Evolutionary conservation across 2,113 vertebrate genomes (phyloP), one percentile per base, ranked within the genome.

Genomic region (Hemiscyllium ocellatum): DNA sequence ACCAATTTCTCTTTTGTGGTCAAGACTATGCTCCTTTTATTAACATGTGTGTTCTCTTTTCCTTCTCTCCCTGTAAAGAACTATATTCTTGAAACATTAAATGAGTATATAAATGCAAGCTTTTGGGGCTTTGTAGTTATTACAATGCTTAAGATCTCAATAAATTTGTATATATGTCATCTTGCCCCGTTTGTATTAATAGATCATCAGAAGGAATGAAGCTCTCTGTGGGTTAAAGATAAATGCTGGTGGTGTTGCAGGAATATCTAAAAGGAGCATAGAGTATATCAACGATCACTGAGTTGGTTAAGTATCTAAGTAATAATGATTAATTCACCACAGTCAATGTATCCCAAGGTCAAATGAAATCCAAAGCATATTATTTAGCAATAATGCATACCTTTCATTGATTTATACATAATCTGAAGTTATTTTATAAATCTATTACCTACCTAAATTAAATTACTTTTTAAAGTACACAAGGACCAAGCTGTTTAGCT

Each of bases 301-400:
- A 95, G 47, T 76, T 95, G 42, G 68, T 70, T 50, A 76, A 95
- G 70, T 95, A 72, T 22, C 47, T 95, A 76, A 95, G 68, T 95
- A 72, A 72, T 95, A 72, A 50, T 95, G 94, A 95, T 95, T 95
- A 72, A 95, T 95, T 95, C 47, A 95, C 69, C 22, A 29, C 29
- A 50, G 47, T 12, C 94, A 93, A 93, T 68, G 56, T 61, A 93
- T 20, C 56, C 89, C 19, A 66, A 93, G 89, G 61, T 68, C 69
- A 95, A 95, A 95, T 42, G 50, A 72, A 95, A 72, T 95, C 69
- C 94, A 72, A 72, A 20, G 94, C 47, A 95, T 95, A 95, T 95
- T 95, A 95, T 95, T 95, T 50, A 95, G 94, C 94, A 95, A 95
- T 95, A 95, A 95, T 95, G 68, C 47, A 50, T 95, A 95, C 69